Percentiles rank a stretch among this genome's conserved stretches.
Conservation (phyloP, 2,797 vertebrate genomes). For the Pangasius djambal region DNA sequence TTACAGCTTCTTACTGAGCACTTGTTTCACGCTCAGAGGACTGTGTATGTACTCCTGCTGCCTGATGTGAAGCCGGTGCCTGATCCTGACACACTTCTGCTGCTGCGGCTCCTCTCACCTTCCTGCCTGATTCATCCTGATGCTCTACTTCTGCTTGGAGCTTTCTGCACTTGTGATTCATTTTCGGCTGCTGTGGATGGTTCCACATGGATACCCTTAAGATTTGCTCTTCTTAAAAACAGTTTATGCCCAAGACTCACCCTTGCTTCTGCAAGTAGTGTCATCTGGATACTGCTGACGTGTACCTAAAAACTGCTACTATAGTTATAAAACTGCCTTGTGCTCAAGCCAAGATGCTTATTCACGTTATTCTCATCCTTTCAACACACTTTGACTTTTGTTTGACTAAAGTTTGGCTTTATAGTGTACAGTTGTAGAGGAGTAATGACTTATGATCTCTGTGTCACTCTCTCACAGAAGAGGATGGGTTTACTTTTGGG, state of each 20-base stretch:
- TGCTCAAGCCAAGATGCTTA: background rate
- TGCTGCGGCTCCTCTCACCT: background rate
- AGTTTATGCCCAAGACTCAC: background rate
- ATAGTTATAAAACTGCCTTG: background rate
- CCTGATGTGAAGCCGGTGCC: background rate
- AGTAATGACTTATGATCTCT: background rate
- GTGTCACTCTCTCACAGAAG: background rate
- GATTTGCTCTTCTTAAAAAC: background rate
- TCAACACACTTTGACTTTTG: background rate
- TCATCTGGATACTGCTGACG: background rate
- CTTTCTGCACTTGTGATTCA: background rate
- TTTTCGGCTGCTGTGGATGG: background rate
- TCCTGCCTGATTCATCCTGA: background rate
- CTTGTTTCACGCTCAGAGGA: conserved; percentile 15
- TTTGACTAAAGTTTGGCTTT: background rate
- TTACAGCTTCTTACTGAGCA: conserved; percentile 12
- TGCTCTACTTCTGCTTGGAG: background rate
- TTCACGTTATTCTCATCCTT: background rate
- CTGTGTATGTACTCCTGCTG: background rate
- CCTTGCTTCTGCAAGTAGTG: background rate
- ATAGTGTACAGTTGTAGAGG: background rate
- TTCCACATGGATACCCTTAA: background rate
- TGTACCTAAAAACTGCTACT: background rate
- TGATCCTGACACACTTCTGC: conserved; percentile 7
- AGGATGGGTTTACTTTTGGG: background rate